Conservation (phyloP, 2,888 invertebrate genomes). For the Apodemia hepburni region DNA sequence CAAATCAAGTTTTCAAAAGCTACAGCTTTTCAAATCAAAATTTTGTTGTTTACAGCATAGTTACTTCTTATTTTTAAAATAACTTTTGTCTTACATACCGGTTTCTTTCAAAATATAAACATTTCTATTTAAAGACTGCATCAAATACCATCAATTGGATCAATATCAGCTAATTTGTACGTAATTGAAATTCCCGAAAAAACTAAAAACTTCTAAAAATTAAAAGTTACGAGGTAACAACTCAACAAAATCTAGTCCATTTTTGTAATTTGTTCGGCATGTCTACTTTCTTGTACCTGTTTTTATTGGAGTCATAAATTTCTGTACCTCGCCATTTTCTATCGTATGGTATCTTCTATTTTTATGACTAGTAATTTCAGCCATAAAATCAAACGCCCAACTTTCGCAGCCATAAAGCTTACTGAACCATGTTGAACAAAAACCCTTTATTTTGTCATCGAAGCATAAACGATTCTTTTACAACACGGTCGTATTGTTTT, state of each 20-base stretch:
- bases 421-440: neutral
- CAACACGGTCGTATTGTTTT: too few species aligned
- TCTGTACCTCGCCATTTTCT: neutral
- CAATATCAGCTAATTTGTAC: too few species aligned
- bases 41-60: too few species aligned
- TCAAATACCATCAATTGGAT: too few species aligned
- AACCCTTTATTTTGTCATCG: conserved; percentile 9
- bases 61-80: too few species aligned
- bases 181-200: too few species aligned
- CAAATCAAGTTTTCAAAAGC: too few species aligned
- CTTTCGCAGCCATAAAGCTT: conserved; percentile 1
- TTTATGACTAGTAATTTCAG: conserved; percentile 5
- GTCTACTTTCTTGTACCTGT: neutral
- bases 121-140: too few species aligned
- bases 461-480: neutral
- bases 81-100: too few species aligned
- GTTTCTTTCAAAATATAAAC: too few species aligned
- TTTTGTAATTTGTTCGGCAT: neutral
- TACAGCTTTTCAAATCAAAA: too few species aligned
- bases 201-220: neutral
- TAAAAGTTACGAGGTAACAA: neutral
- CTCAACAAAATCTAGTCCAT: neutral
- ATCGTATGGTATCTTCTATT: neutral
- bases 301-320: neutral
- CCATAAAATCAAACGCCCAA: neutral